Conservation (phyloP, 1,140 invertebrate species). For the Mactra quadrangularis region DNA sequence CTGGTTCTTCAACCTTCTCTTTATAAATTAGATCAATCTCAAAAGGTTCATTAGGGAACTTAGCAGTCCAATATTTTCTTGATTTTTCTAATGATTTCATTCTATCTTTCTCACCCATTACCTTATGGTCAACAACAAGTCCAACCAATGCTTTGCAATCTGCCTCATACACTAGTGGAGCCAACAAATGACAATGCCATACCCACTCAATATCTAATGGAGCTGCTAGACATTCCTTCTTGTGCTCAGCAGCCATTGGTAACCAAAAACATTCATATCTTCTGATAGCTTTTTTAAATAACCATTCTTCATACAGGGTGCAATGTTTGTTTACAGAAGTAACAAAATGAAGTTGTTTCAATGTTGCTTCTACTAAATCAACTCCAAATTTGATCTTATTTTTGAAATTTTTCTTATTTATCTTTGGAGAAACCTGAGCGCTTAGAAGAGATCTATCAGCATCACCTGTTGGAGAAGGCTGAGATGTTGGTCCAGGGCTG, state of each 20-base stretch:
- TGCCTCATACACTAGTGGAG: slow-evolving; percentile 82
- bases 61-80: slow-evolving; percentile 68
- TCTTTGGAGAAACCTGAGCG: slow-evolving; percentile 54
- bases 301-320: slow-evolving; percentile 63
- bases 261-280: slow-evolving; percentile 85
- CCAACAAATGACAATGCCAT: slow-evolving; percentile 85
- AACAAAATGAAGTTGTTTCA: slow-evolving; percentile 71
- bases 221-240: slow-evolving; percentile 76
- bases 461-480: not conserved
- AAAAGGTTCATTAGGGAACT: slow-evolving; percentile 74
- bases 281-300: slow-evolving; percentile 79
- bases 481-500: slow-evolving; percentile 31
- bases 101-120: slow-evolving; percentile 75
- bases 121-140: slow-evolving; percentile 82
- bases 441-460: slow-evolving; percentile 2
- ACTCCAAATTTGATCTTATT: slow-evolving; percentile 69
- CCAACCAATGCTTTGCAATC: slow-evolving; percentile 83
- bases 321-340: slow-evolving; percentile 66
- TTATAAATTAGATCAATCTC: slow-evolving; percentile 67
- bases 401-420: slow-evolving; percentile 65
- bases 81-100: slow-evolving; percentile 67
- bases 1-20: slow-evolving; percentile 33
- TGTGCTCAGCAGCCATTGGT: slow-evolving; percentile 81
- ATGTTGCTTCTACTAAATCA: slow-evolving; percentile 63
- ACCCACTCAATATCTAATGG: slow-evolving; percentile 85